phyloP scores from a whole-genome alignment of 2,797 vertebrate genomes.

The Hypotaenidia philippensis region DNA sequence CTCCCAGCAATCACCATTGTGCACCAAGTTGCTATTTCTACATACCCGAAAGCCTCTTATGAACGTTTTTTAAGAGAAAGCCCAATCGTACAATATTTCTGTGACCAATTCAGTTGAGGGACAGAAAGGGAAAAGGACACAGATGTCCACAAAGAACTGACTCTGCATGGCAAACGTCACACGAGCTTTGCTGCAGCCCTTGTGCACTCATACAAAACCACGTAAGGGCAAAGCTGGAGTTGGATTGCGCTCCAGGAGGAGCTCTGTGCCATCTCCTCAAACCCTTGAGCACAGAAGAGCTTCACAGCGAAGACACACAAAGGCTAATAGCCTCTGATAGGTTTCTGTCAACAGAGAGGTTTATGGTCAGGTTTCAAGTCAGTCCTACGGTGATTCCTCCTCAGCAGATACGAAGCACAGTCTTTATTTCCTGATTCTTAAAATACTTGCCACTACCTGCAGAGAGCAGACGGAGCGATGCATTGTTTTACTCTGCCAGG shows the following conservation, averaged over 20 bases:
- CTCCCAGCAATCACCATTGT: background rate
- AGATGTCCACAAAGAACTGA: background rate
- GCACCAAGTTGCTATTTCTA: background rate
- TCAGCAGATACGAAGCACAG: rapidly evolving
- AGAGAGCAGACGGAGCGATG: background rate
- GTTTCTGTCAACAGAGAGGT: background rate
- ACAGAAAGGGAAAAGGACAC: background rate
- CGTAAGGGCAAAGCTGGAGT: rapidly evolving
- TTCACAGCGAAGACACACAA: background rate
- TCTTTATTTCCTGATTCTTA: background rate
- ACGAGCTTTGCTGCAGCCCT: background rate
- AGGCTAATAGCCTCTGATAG: background rate
- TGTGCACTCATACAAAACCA: background rate
- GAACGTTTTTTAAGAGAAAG: background rate
- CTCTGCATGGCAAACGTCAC: background rate
- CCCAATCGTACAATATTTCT: background rate
- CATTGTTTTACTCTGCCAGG: background rate
- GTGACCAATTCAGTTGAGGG: background rate
- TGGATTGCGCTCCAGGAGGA: background rate
- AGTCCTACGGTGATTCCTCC: background rate
- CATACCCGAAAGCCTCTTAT: background rate
- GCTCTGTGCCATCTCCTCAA: rapidly evolving
- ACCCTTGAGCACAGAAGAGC: background rate
- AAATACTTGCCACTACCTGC: rapidly evolving
- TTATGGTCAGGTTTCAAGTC: background rate